Percentiles rank a stretch among this genome's conserved stretches.
phyloP scores from a whole-genome alignment of 2,113 vertebrate species.

The Herpetotheres cachinnans region DNA sequence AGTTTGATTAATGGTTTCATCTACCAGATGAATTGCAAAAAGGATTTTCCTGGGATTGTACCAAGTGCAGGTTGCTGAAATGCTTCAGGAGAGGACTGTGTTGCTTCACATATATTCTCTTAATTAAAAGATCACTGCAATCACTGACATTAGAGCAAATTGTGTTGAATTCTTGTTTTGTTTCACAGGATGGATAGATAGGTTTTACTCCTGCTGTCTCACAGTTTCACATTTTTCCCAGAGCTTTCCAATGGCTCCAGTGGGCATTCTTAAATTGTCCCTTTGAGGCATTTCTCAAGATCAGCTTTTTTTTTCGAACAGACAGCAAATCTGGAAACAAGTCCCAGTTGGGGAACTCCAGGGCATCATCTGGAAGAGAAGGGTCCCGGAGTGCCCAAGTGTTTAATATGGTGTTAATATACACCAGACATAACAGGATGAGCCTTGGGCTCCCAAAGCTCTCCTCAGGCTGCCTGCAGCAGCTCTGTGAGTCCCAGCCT shows the following conservation, averaged over 20 bases:
- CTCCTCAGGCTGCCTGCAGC: background rate
- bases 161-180: background rate
- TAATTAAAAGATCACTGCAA: slow-evolving; percentile 13
- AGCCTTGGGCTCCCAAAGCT: background rate
- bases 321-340: background rate
- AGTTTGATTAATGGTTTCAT: slow-evolving; percentile 26
- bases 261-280: background rate
- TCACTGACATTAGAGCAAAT: background rate
- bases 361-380: background rate
- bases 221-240: background rate
- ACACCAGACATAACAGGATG: background rate
- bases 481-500: background rate
- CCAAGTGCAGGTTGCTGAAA: background rate
- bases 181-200: background rate
- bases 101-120: background rate
- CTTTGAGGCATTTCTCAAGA: background rate
- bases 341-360: background rate
- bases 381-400: background rate
- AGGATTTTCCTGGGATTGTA: background rate
- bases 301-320: background rate
- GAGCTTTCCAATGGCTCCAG: background rate
- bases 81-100: background rate
- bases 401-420: background rate
- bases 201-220: background rate
- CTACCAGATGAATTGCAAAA: background rate